Base-by-base conservation (phyloP, 2,113 vertebrate genomes). In the Bufo bufo region DNA sequence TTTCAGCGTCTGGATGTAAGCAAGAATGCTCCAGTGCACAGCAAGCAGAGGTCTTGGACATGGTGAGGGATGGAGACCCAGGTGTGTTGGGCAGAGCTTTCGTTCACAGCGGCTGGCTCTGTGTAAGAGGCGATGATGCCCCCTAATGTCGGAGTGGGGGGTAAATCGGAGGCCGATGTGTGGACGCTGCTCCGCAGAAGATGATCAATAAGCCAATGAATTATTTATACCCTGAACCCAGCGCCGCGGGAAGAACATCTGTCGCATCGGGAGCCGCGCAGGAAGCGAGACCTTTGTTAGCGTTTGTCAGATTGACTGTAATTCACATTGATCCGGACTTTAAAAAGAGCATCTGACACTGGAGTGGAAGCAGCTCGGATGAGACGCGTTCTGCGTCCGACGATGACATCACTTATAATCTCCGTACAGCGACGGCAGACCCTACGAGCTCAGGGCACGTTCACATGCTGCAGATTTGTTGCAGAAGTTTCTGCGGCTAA, bases 161-260 rank as follows among this genome's bases (percentile, higher is more conserved):
- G 33, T 0, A 1, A 14, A 23, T 33, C 45, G 58, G 14, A 59
- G 54, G 78, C 6, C 33, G 1, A 16, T 0, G 47, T 8, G 17
- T 71, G 61, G 45, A 49, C 65, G 63, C 65, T 54, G 49, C 23
- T 71, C 82, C 54, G 45, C 20, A 86, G 82, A 92, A 90, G 65
- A 88, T 90, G 90, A 93, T 93, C 89, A 92, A 71, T 89, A 91
- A 90, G 0, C 82, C 82, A 91, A 90, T 91, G 85, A 91, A 91
- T 92, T 90, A 93, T 91, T 93, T 91, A 92, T 16, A 16, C 52
- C 17, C 4, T 88, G 50, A 90, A 93, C 49, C 72, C 91, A 84
- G 90, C 87, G 4, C 54, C 82, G 9, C 50, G 43, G 2, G 77
- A 72, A 43, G 11, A 54, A 58, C 89, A 75, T 85, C 92, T 91